Base-by-base conservation (phyloP, 2,888 invertebrate genomes). In the Cryptus armator region DNA sequence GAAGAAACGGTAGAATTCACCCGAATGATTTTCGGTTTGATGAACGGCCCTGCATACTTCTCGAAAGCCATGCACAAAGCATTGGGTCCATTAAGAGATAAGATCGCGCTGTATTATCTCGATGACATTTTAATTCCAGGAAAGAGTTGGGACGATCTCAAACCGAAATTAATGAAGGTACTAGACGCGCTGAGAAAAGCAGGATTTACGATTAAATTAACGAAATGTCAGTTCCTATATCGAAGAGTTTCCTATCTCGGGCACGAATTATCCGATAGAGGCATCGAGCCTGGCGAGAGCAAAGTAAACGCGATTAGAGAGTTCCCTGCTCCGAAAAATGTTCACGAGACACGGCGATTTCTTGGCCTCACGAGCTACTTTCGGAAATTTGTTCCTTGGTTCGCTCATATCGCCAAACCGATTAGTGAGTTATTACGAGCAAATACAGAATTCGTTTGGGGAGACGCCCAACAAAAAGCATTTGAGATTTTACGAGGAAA, bases 271-370 rank as follows among this genome's bases (percentile, higher is more conserved):
- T 53, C 53, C 6, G 53, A 16, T 3, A 53, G 16, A 16, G 53
- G 16, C 19, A 53, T 53, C 48, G 0, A 32, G 14, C 32, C 32
- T 2, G 32, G 32, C 2, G 32, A 32, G 32, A 2, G 5, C 2
- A 32, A 32, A 5, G 3, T 48, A 4, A 3, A 9, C 3, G 48
- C 48, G 2, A 48, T 48, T 48, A 3, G n/a, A 9, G 67, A 85
- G 0, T 86, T 83, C 51, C 68, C 79, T n/a, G 10, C 12, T 1
- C 78, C 77, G 2, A 67, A n/a, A 32, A 51, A 80, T 56, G 44
- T 75, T 10, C 84, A 81, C 37, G 76, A 81, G 24, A 46, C 56
- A 0, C 68, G 77, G 43, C 43, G 81, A 6, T 81, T 84, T 29
- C 77, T 64, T 32, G 71, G 72, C 6, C 14, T 67, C n/a, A 32